phyloP scores from a whole-genome alignment of 23 tunicate genomes.

The Ascidia mentula region DNA sequence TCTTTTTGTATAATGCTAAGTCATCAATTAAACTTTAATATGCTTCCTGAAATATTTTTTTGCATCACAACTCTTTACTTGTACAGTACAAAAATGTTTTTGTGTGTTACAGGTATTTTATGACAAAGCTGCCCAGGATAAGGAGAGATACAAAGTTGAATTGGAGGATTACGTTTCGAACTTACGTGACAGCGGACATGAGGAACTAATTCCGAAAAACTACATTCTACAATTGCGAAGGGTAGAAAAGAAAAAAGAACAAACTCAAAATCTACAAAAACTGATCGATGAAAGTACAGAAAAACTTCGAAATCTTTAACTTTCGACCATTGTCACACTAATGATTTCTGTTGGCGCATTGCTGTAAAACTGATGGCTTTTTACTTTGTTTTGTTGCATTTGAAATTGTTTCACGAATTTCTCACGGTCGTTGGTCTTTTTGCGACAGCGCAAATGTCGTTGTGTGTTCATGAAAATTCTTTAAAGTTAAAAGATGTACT shows the following conservation, averaged over 20 bases:
- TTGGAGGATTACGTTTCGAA: neutral
- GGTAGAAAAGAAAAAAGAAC: neutral
- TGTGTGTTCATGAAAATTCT: too few species aligned
- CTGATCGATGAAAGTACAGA: neutral
- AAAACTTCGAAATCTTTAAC: neutral
- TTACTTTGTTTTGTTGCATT: too few species aligned
- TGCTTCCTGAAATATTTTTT: too few species aligned
- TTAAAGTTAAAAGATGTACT: too few species aligned
- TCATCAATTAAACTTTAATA: too few species aligned
- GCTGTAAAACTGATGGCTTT: too few species aligned
- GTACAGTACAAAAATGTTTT: neutral
- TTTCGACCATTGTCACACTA: too few species aligned
- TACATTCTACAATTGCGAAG: neutral
- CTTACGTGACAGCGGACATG: neutral
- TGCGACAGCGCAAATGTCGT: too few species aligned
- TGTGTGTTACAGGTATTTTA: neutral
- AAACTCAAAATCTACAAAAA: neutral
- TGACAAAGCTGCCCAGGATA: neutral
- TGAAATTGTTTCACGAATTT: too few species aligned
- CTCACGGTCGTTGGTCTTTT: too few species aligned
- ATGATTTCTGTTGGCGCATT: too few species aligned
- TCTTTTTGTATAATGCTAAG: too few species aligned
- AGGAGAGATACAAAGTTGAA: neutral
- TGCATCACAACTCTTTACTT: neutral
- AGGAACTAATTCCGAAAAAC: neutral